phyloP scores from a whole-genome alignment of 2,113 vertebrate species.

The Macquaria australasica region DNA sequence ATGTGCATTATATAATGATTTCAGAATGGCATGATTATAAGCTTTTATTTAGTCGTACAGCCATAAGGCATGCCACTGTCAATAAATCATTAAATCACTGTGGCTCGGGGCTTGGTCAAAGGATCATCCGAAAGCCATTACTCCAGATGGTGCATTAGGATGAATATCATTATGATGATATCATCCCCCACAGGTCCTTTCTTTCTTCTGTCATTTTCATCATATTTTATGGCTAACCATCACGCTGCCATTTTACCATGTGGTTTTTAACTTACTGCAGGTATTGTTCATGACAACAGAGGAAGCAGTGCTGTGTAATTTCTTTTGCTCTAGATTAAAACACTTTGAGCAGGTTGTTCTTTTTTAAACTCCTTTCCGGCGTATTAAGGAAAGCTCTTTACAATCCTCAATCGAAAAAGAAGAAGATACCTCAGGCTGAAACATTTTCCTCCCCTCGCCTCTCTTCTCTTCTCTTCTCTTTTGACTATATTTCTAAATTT shows the following conservation, averaged over 20 bases:
- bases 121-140: conserved; percentile 73
- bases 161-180: conserved; percentile 73
- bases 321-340: conserved; percentile 29
- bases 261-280: conserved; percentile 8
- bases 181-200: conserved; percentile 71
- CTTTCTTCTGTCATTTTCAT: conserved; percentile 46
- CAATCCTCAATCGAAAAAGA: conserved; percentile 41
- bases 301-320: background rate
- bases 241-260: conserved; percentile 14
- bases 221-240: conserved; percentile 55
- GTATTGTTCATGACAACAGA: conserved; percentile 27
- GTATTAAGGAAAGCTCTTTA: conserved; percentile 62
- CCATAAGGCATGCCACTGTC: conserved; percentile 57
- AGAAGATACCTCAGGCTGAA: conserved; percentile 63
- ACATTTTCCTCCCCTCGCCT: conserved; percentile 37
- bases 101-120: conserved; percentile 70
- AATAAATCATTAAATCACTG: conserved; percentile 76
- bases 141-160: conserved; percentile 78
- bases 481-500: conserved; percentile 78
- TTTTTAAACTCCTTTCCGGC: conserved; percentile 46
- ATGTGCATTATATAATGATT: conserved; percentile 48
- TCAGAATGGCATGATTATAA: conserved; percentile 51
- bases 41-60: conserved; percentile 60
- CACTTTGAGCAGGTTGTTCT: conserved; percentile 48
- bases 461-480: conserved; percentile 38